phyloP scores from a whole-genome alignment of 2,113 vertebrate genomes.

The Physeter macrocephalus region DNA sequence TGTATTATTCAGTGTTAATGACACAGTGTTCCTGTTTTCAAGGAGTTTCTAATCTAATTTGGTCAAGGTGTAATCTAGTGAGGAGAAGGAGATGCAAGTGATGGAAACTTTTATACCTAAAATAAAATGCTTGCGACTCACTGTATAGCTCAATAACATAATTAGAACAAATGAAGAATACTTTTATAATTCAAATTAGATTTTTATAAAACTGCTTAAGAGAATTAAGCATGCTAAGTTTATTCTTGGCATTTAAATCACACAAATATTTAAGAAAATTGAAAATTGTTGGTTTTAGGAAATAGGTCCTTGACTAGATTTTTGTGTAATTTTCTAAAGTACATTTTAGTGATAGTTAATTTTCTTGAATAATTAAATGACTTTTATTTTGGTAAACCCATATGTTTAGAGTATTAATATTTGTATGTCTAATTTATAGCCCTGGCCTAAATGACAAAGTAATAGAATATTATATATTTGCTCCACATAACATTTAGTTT shows the following conservation, averaged over 20 bases:
- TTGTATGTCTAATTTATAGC: neutral
- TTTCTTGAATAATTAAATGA: constrained; percentile 14
- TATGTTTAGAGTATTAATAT: neutral
- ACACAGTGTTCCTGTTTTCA: neutral
- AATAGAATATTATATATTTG: neutral
- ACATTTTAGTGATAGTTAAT: neutral
- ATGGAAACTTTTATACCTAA: neutral
- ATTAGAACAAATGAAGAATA: neutral
- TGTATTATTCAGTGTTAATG: neutral
- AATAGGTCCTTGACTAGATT: neutral
- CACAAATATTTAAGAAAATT: neutral
- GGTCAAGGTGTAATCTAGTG: neutral
- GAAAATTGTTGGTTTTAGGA: neutral
- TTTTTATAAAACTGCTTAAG: neutral
- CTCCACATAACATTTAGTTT: neutral
- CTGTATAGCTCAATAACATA: neutral
- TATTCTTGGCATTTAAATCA: neutral
- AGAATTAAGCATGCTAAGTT: neutral
- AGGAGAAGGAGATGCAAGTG: neutral
- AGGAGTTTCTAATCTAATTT: neutral
- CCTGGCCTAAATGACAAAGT: neutral
- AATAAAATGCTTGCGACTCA: neutral
- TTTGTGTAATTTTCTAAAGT: constrained; percentile 17
- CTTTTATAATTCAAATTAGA: neutral
- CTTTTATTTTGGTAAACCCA: neutral